Evolutionary conservation across 2,113 vertebrate genomes (phyloP).

Genomic region (Brachypodius melanocephalos): DNA sequence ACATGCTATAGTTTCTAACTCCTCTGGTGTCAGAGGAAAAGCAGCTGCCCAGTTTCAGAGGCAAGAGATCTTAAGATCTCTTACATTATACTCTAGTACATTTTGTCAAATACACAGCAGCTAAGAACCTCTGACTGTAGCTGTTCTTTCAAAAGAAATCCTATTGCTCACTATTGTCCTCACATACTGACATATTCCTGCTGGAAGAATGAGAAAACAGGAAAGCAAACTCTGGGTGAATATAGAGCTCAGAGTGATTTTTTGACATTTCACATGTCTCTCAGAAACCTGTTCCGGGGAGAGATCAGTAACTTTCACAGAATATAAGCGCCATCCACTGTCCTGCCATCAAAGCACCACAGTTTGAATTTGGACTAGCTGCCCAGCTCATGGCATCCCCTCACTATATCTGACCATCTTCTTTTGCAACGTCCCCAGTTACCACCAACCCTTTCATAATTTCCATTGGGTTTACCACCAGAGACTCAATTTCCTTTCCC

Average conservation of each 20-base stretch:
- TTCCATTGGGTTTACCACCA: background rate
- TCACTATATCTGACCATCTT: rapidly evolving
- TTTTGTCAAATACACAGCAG: background rate
- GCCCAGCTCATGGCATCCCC: background rate
- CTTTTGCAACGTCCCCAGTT: background rate
- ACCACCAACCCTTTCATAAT: background rate
- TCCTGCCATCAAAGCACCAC: background rate
- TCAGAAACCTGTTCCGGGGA: background rate
- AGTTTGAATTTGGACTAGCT: background rate
- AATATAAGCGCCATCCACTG: background rate
- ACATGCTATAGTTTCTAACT: background rate
- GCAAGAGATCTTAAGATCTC: background rate
- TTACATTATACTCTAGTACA: background rate
- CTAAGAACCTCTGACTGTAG: background rate
- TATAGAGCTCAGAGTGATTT: background rate
- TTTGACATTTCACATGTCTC: background rate
- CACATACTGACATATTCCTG: background rate
- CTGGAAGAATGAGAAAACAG: background rate
- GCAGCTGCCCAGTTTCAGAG: background rate
- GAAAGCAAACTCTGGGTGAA: background rate
- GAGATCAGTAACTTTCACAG: background rate
- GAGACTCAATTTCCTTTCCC: background rate
- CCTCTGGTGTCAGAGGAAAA: background rate
- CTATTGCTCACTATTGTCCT: background rate
- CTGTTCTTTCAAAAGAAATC: background rate